These are phyloP conservation scores for Saccopteryx bilineata DNA, from an alignment of 2,113 vertebrate genomes.

Conservation along the genomic window DNA sequence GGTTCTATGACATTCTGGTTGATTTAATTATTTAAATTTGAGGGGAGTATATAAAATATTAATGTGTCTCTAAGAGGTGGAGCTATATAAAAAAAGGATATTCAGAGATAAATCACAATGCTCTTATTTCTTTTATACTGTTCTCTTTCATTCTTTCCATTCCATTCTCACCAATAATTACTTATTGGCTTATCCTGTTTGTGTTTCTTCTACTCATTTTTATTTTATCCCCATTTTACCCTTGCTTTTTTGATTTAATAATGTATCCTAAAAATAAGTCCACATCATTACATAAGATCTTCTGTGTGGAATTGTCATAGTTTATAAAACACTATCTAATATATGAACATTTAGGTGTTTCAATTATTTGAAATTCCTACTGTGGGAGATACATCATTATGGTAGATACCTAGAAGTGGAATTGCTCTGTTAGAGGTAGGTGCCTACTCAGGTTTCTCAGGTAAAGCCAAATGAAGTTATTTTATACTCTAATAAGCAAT, in stretches of 20 bases:
- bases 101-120: neutral
- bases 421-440: neutral
- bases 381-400: neutral
- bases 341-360: neutral
- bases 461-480: neutral
- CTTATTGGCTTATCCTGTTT: neutral
- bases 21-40: neutral
- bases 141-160: neutral
- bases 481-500: neutral
- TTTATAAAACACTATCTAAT: neutral
- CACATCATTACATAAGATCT: neutral
- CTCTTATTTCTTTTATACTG: neutral
- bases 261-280: neutral
- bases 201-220: neutral
- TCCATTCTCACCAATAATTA: neutral
- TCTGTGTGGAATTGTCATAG: neutral
- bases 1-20: neutral
- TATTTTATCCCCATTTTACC: neutral
- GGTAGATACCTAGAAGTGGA: neutral
- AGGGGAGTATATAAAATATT: neutral
- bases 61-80: neutral
- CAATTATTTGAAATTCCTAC: neutral
- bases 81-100: neutral
- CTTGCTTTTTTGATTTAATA: neutral
- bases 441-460: neutral